phyloP scores from a whole-genome alignment of 2,888 invertebrate species.

The Cabera pusaria region DNA sequence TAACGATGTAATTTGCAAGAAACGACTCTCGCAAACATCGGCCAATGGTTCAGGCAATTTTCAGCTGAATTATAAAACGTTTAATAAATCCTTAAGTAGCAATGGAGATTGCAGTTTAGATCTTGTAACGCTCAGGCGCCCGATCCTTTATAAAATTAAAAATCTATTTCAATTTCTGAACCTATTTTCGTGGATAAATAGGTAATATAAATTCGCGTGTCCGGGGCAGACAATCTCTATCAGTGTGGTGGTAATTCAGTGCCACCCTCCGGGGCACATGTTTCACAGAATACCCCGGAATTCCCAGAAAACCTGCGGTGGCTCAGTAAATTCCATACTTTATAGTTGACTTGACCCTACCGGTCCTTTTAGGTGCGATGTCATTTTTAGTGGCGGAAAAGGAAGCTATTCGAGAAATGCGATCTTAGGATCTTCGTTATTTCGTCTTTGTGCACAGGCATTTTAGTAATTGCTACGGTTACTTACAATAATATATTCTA shows the following conservation, averaged over 20 bases:
- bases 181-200: conserved; percentile 39
- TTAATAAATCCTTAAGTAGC: conserved; percentile 29
- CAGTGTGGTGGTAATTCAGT: conserved; percentile 56
- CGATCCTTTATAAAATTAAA: conserved; percentile 34
- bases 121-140: conserved; percentile 20
- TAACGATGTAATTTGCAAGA: background rate
- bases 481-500: no score
- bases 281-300: conserved; percentile 55
- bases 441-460: no score
- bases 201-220: conserved; percentile 47
- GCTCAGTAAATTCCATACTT: conserved; percentile 51
- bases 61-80: conserved; percentile 30
- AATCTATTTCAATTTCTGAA: conserved; percentile 37
- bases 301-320: conserved; percentile 41
- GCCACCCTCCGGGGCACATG: conserved; percentile 52
- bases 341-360: conserved; percentile 46
- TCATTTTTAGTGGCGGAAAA: conserved; percentile 40
- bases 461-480: no score
- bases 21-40: conserved; percentile 3
- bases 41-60: conserved; percentile 23
- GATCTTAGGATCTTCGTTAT: no score
- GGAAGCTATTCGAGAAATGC: conserved; percentile 26
- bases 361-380: conserved; percentile 45
- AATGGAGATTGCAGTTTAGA: conserved; percentile 30
- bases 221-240: conserved; percentile 47